Evolutionary conservation across 2,888 invertebrate species (phyloP).

Genomic region (Flexamia atlantica): DNA sequence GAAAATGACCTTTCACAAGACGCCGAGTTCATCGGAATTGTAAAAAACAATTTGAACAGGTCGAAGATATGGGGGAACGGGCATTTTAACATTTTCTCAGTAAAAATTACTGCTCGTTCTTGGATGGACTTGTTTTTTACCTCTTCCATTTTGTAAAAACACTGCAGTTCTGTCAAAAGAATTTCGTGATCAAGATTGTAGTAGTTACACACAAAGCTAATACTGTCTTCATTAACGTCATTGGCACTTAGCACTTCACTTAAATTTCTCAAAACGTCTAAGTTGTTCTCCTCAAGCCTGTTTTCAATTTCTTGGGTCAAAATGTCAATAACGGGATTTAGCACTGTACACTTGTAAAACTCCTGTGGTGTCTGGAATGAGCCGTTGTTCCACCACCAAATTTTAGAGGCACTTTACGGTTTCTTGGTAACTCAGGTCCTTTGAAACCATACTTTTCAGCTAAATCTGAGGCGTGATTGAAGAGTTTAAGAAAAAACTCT

Average conservation of each 20-base stretch:
- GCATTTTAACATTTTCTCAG: not conserved
- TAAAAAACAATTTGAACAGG: not conserved
- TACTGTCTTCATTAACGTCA: slow-evolving; percentile 16
- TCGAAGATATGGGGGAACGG: not conserved
- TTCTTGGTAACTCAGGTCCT: slow-evolving; percentile 45
- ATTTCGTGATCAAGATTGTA: not conserved
- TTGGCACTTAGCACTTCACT: slow-evolving; percentile 3
- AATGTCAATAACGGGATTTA: slow-evolving; percentile 46
- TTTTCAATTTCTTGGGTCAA: slow-evolving; percentile 3
- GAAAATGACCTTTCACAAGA: slow-evolving; percentile 19
- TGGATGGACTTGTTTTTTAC: not conserved
- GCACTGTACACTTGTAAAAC: slow-evolving; percentile 36
- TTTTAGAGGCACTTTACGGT: not conserved
- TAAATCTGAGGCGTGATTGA: slow-evolving; percentile 31
- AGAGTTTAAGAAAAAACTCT: slow-evolving; percentile 39
- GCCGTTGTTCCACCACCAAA: slow-evolving; percentile 20
- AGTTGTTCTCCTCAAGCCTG: slow-evolving; percentile 39
- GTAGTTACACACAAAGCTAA: not conserved
- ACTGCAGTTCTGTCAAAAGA: not conserved
- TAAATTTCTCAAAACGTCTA: slow-evolving; percentile 3
- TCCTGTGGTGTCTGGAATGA: slow-evolving; percentile 23
- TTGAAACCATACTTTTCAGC: slow-evolving; percentile 24
- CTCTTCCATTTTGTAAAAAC: too few species aligned
- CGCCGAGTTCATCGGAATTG: slow-evolving; percentile 10
- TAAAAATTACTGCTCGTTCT: not conserved